Percentiles rank a stretch among this genome's conserved stretches.
phyloP scores from a whole-genome alignment of 2,113 vertebrate species.

The Spea bombifrons region DNA sequence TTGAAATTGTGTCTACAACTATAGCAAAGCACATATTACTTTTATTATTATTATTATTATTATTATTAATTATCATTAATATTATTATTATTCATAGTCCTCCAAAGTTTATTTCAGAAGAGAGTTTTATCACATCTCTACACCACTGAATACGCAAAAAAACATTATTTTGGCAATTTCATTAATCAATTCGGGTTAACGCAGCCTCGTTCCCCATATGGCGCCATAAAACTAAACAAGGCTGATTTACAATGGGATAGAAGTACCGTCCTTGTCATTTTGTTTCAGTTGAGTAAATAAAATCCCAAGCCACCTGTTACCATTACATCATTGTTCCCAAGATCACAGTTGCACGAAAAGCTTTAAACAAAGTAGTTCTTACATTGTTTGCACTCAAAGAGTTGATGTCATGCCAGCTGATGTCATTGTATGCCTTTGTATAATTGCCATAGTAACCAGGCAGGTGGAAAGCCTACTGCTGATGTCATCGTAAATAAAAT shows the following conservation, averaged over 20 bases:
- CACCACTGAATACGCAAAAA: too few species aligned
- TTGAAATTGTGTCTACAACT: too few species aligned
- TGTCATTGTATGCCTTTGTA: conserved; percentile 76
- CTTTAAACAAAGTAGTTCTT: conserved; percentile 68
- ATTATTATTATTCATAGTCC: too few species aligned
- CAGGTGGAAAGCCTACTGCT: conserved; percentile 75
- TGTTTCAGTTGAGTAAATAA: conserved; percentile 54
- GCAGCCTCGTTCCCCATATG: neutral
- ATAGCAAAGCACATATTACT: too few species aligned
- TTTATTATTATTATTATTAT: too few species aligned
- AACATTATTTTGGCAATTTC: neutral
- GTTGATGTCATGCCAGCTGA: conserved; percentile 79
- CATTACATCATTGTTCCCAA: conserved; percentile 70
- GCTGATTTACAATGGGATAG: conserved; percentile 6
- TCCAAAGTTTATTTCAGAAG: too few species aligned
- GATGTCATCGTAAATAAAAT: conserved; percentile 61
- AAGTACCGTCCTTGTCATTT: neutral
- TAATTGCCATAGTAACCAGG: conserved; percentile 67
- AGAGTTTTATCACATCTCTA: too few species aligned
- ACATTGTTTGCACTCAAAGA: conserved; percentile 77
- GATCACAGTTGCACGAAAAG: conserved; percentile 63
- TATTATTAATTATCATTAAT: too few species aligned
- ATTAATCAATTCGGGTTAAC: neutral
- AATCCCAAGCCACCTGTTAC: conserved; percentile 77
- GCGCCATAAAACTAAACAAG: neutral